Percentiles rank a stretch among this genome's conserved stretches.
phyloP scores from a whole-genome alignment of 2,797 vertebrate species.

The Philypnodon macrostomus region DNA sequence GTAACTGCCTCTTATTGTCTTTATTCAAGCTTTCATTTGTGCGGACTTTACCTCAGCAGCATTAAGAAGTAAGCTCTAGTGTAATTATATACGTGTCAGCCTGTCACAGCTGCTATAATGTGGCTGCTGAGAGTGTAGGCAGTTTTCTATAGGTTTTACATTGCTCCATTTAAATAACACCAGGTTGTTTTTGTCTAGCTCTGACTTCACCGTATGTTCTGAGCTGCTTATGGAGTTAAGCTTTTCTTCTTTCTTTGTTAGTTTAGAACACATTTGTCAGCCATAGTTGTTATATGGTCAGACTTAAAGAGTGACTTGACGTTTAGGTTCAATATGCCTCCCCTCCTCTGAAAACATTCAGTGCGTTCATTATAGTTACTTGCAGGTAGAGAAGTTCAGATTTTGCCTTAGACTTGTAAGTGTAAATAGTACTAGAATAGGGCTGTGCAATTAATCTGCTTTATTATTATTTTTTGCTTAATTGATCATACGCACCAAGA shows the following conservation, averaged over 20 bases:
- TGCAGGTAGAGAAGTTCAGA: background rate
- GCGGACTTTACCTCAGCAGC: slow-evolving; percentile 2
- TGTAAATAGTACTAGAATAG: too few relatives aligned
- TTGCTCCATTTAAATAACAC: background rate
- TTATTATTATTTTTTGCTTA: too few relatives aligned
- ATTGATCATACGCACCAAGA: too few relatives aligned
- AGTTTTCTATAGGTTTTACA: background rate
- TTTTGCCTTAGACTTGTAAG: too few relatives aligned
- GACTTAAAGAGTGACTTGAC: slow-evolving; percentile 1
- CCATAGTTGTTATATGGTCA: background rate
- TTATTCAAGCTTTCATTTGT: background rate
- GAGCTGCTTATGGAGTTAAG: slow-evolving; percentile 1
- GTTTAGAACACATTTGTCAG: background rate
- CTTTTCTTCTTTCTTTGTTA: background rate
- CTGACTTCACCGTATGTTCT: background rate
- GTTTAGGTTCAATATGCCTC: slow-evolving; percentile 10
- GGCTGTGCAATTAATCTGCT: too few relatives aligned
- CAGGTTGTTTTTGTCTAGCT: background rate
- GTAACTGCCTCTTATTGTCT: background rate
- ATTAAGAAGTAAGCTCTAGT: background rate
- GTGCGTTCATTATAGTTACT: slow-evolving; percentile 1
- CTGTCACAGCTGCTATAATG: background rate
- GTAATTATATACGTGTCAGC: background rate
- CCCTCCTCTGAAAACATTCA: slow-evolving; percentile 2
- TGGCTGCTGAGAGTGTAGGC: slow-evolving; percentile 7